Evolutionary conservation across 2,797 vertebrate species (phyloP), one percentile per base, ranked within the genome.

Genomic region (Enteromius treurensis): DNA sequence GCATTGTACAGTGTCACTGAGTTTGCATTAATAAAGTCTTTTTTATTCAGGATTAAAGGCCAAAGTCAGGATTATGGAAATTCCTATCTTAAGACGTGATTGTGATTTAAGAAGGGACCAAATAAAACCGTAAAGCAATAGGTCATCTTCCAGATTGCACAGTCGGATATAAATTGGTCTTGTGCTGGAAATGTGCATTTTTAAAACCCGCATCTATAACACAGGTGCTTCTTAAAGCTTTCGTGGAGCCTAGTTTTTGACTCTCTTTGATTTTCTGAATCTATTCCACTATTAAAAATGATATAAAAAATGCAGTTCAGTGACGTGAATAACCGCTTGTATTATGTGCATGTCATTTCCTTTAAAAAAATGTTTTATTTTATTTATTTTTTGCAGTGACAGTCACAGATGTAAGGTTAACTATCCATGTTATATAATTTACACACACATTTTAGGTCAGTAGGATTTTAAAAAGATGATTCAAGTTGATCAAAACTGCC

Each of bases 61-160:
- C n/a, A 26, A 51, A 9, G 26, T 65, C 68, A 55, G 47, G 77
- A 53, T 65, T 67, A 79, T 53, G 34, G 17, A 53, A 76, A 49
- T 68, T 42, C 34, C 6, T n/a, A 15, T 23, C n/a, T 80, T 26
- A 40, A 80, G n/a, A 55, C 1, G 3, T 9, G 32, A 65, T 53
- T 75, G 62, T 29, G 51, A 23, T 40, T 23, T n/a, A 51, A 51
- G 45, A 65, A 76, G 15, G 5, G 14, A 11, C 45, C 32, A 55
- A 40, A 75, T 75, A 58, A 40, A 79, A 68, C 47, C 3, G 19
- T 62, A 37, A n/a, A 64, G n/a, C 55, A 60, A 49, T 37, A 13
- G 15, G 32, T 14, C 1, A 37, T 78, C 15, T 78, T 47, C 40
- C 11, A 19, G 58, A 47, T 47, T 77, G 14, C 58, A 62, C 51